Conservation (phyloP, 2,113 vertebrate species). For the Geothlypis trichas region DNA sequence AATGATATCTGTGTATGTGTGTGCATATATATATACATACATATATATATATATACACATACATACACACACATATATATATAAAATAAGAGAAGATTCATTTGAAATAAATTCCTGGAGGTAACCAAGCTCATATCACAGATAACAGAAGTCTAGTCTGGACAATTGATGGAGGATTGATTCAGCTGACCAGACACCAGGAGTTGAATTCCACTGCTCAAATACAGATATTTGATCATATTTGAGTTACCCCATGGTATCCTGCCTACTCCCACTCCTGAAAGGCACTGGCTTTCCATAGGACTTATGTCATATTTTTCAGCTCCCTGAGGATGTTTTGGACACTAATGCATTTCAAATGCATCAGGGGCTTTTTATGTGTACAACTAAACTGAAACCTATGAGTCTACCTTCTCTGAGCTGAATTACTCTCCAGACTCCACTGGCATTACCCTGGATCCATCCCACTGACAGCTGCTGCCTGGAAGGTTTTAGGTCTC, state of each 20-base stretch:
- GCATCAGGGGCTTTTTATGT: background rate
- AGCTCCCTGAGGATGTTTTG: background rate
- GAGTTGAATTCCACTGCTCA: background rate
- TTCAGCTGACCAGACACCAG: background rate
- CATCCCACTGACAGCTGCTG: background rate
- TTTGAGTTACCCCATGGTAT: background rate
- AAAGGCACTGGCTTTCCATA: background rate
- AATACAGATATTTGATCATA: background rate
- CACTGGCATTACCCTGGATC: background rate
- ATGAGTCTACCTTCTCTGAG: background rate
- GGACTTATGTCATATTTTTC: background rate
- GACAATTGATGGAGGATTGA: background rate
- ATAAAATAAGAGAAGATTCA: background rate
- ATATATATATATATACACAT: no score
- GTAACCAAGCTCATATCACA: background rate
- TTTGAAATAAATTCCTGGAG: background rate
- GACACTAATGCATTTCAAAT: background rate
- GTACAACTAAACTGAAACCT: background rate
- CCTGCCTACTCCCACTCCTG: background rate
- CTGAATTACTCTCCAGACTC: background rate
- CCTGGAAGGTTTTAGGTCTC: background rate
- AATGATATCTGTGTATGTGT: background rate
- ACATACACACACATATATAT: accelerated
- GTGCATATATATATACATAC: no score
- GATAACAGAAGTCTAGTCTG: background rate